Evolutionary conservation across 2,888 invertebrate genomes (phyloP), one percentile per base, ranked within the genome.

Genomic region (Drosophila borborema): DNA sequence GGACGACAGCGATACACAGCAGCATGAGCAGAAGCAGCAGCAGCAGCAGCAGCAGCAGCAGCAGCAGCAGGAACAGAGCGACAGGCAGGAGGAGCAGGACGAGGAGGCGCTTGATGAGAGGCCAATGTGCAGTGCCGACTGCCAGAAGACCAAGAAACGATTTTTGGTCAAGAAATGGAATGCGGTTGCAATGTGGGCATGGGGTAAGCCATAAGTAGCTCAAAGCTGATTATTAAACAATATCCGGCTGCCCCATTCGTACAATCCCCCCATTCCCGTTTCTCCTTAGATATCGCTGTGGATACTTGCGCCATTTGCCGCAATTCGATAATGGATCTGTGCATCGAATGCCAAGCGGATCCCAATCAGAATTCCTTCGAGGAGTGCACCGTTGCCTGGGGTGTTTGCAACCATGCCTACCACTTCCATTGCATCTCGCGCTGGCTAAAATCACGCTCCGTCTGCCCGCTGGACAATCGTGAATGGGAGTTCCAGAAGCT

Each of bases 401-500:
- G 99, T 83, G 98, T 98, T 72, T 99, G 99, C 93, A 99, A 99
- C 95, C 99, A 99, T 94, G 99, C 99, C 81, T 99, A 99, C 94
- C 99, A 99, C 93, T 99, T 99, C 94, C 99, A 99, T 93, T 99
- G 99, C 94, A 99, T 99, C 92, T 99, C 99, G 68, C 96, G 99
- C 90, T 99, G 99, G 99, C 94, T 99, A 81, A 99, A 99, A 94
- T 99, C 99, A 59, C 95, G 99, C 86, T 99, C 99, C 94, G 99
- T 99, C 41, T 99, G 99, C 93, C 99, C 99, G 6, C 94, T 99
- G 88, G 99, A 99, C 94, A 99, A 99, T 93, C 96, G 99, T 94
- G 99, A 99, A 94, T 99, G 99, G 99, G 99, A 99, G 93, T 99
- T 99, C 94, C 99, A 99, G 93, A 99, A 99, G 96, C 99, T 95